A percentile compares a stretch with the other conserved stretches of the same genome.
phyloP scores from a whole-genome alignment of 2,113 vertebrate species.

The Lates calcarifer region DNA sequence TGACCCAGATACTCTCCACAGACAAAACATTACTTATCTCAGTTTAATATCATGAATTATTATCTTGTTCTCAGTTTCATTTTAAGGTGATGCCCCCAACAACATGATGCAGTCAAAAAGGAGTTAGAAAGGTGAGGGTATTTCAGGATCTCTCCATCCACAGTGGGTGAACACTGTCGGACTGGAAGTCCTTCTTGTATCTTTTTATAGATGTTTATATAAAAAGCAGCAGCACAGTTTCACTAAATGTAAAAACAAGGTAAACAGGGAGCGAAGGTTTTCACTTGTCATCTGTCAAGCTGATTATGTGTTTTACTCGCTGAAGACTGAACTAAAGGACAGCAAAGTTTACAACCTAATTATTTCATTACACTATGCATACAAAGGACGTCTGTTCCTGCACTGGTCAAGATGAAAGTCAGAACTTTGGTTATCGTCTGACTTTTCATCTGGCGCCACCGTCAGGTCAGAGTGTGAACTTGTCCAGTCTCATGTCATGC shows the following conservation, averaged over 20 bases:
- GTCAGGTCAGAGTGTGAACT: neutral
- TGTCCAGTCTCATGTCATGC: too few relatives aligned
- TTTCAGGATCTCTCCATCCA: neutral
- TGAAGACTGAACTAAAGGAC: neutral
- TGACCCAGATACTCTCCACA: neutral
- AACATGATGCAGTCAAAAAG: neutral
- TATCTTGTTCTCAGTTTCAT: neutral
- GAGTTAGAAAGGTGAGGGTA: neutral
- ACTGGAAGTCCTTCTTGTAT: neutral
- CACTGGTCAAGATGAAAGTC: neutral
- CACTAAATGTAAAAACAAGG: neutral
- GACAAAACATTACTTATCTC: neutral
- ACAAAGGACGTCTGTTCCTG: neutral
- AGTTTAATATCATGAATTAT: neutral
- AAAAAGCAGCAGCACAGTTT: neutral
- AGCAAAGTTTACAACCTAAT: neutral
- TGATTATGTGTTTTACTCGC: neutral
- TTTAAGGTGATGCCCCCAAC: neutral
- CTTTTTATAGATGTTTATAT: neutral
- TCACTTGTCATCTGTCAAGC: neutral
- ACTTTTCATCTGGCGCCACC: conserved; percentile 1
- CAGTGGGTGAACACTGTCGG: neutral
- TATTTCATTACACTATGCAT: neutral
- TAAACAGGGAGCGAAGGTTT: neutral
- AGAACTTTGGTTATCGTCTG: neutral